A percentile compares a stretch with the other conserved stretches of the same genome.
These are phyloP conservation scores for Caenorhabditis uteleia DNA, from an alignment of 2,888 invertebrate genomes.

Conservation along the genomic window DNA sequence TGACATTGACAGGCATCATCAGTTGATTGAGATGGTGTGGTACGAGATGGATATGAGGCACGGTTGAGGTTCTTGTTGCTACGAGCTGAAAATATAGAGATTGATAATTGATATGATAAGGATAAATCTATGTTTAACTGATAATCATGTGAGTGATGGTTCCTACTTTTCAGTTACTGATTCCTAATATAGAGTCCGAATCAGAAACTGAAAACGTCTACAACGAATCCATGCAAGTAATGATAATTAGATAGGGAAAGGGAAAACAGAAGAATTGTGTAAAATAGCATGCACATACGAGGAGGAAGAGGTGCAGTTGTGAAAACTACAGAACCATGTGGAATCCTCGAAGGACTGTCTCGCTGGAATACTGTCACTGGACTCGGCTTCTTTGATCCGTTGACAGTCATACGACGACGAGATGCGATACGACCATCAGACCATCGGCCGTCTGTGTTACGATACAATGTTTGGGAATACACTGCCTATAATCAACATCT, in stretches of 20 bases:
- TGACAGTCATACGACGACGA: constrained; percentile 14
- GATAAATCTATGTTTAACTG: background rate
- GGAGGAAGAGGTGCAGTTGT: no score
- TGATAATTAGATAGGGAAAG: no score
- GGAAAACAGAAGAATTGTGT: no score
- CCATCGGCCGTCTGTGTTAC: constrained; percentile 61
- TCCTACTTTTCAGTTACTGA: no score
- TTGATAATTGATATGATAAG: constrained; percentile 3
- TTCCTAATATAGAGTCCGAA: no score
- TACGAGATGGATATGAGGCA: constrained; percentile 37
- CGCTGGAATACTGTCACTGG: constrained; percentile 26
- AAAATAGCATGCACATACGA: constrained; percentile 30
- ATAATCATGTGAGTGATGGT: background rate
- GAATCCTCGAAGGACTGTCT: constrained; percentile 51
- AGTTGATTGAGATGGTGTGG: constrained; percentile 8
- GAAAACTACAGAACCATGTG: constrained; percentile 33
- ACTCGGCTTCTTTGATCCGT: constrained; percentile 2
- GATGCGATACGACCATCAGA: constrained; percentile 55
- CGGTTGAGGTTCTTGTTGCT: constrained; percentile 29
- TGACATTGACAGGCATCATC: constrained; percentile 11
- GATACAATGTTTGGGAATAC: constrained; percentile 50
- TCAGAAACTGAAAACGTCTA: no score
- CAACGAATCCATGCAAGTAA: no score
- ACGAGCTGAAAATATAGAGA: constrained; percentile 25
- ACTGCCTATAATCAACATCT: constrained; percentile 4